Evolutionary conservation across 2,888 invertebrate genomes (phyloP).

Genomic region (Andrena hattorfiana): DNA sequence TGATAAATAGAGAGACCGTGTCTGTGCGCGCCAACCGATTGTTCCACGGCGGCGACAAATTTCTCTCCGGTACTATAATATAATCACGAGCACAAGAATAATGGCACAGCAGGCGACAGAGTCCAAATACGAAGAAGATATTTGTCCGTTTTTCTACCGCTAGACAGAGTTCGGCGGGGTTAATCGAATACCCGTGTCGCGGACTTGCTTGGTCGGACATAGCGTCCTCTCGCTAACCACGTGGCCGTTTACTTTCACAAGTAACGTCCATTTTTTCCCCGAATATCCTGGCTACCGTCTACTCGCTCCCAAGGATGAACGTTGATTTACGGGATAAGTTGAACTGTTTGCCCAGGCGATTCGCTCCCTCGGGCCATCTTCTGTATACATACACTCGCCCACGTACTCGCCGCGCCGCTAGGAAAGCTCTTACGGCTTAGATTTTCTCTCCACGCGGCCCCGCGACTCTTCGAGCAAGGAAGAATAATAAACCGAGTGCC

Average conservation of each 20-base stretch:
- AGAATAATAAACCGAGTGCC: constrained; percentile 58
- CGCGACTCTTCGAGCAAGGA: constrained; percentile 34
- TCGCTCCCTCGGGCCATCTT: constrained; percentile 65
- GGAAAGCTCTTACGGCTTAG: constrained; percentile 16
- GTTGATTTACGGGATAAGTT: constrained; percentile 68
- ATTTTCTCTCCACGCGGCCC: constrained; percentile 50
- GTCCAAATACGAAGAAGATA: constrained; percentile 67
- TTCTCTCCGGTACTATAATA: background rate
- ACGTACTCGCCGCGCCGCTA: background rate
- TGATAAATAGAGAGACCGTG: too few species aligned
- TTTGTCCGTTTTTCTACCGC: constrained; percentile 55
- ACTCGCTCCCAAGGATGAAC: constrained; percentile 64
- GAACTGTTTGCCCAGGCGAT: constrained; percentile 71
- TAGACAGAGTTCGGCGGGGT: constrained; percentile 71
- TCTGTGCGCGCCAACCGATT: background rate
- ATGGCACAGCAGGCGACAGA: constrained; percentile 45
- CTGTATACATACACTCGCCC: constrained; percentile 68
- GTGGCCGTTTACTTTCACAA: constrained; percentile 65
- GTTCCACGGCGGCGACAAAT: background rate
- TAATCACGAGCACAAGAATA: constrained; percentile 26
- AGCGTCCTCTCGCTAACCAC: constrained; percentile 77
- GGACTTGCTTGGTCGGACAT: constrained; percentile 66
- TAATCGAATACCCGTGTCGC: constrained; percentile 81
- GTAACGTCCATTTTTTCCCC: constrained; percentile 45
- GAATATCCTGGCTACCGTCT: constrained; percentile 38